Evolutionary conservation across 2,888 invertebrate species (phyloP), one percentile per base, ranked within the genome.

Genomic region (Stomorhina lunata): DNA sequence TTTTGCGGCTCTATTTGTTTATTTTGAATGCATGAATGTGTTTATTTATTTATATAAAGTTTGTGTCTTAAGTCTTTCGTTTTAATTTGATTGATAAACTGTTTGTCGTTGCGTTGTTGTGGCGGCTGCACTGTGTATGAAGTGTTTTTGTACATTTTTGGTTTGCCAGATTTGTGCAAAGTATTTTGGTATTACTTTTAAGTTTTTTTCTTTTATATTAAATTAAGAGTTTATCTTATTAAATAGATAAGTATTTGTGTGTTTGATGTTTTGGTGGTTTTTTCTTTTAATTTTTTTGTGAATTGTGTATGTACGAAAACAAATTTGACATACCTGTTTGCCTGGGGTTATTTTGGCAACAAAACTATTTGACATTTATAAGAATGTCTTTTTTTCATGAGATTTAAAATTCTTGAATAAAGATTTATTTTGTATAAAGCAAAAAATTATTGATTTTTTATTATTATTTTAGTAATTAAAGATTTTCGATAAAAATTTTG

Each of bases 41-140:
- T 20, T 0, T 20, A 9, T 40, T 29, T 9, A 53, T 53, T 15
- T 57, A 7, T 57, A 27, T 22, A 85, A 83, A 85, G 88, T 88
- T 89, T 82, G 88, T 87, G 85, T 86, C 87, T 86, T 87, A 86
- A 89, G 87, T 88, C 87, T 88, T 88, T 88, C 85, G 88, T 86
- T 86, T 86, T 80, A 34, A 55, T 72, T 50, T 76, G 65, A 71
- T 75, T 76, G 59, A 53, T 63, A 63, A 71, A 71, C 61, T 78
- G 37, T 75, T 65, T 55, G 53, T 37, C 25, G n/a, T 37, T 22
- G 68, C 68, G 25, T 72, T 10, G 20, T 10, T 34, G 10, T 50
- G 22, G 6, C 15, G 34, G 22, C 6, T 43, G 45, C 7, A n/a
- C n/a, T n/a, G n/a, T 48, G 9, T 6, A 1, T 17, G 55, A 29